Evolutionary conservation across 64 coral and sea anemone genomes (phyloP).

Genomic region (Pachyseris speciosa): DNA sequence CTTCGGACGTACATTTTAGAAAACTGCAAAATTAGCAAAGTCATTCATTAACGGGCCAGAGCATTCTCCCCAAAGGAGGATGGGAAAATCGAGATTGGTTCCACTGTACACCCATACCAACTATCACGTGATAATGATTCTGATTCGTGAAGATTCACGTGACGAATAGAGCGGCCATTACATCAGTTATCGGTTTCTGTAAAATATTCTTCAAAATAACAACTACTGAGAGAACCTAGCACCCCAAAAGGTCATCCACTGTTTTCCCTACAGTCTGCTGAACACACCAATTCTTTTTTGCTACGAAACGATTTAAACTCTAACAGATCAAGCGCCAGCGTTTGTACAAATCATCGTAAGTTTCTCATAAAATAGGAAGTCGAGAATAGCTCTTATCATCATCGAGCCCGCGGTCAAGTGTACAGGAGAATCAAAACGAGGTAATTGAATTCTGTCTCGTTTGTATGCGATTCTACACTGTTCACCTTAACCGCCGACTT

Average conservation of each 20-base stretch:
- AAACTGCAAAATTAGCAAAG: too few relatives aligned
- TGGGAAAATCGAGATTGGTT: too few relatives aligned
- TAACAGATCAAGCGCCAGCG: neutral
- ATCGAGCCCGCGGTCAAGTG: neutral
- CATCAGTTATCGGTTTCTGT: too few relatives aligned
- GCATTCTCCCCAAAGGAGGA: too few relatives aligned
- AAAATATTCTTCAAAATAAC: too few relatives aligned
- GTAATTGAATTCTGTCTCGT: neutral
- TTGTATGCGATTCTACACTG: neutral
- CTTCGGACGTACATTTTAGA: too few relatives aligned
- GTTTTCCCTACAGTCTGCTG: neutral
- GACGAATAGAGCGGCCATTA: too few relatives aligned
- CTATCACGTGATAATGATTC: too few relatives aligned
- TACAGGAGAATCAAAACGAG: neutral
- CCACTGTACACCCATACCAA: too few relatives aligned
- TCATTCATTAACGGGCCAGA: too few relatives aligned
- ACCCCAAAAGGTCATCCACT: neutral
- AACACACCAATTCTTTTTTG: neutral
- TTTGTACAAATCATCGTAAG: conserved; percentile 40
- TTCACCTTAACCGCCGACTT: neutral
- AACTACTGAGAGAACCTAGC: too few relatives aligned
- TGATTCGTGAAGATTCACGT: too few relatives aligned
- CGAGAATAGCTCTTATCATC: neutral
- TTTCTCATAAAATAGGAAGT: conserved; percentile 28
- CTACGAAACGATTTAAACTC: neutral